Percentiles rank a stretch among this genome's conserved stretches.
Evolutionary conservation across 64 coral and sea anemone species (phyloP).

Genomic region (Montipora sp.): DNA sequence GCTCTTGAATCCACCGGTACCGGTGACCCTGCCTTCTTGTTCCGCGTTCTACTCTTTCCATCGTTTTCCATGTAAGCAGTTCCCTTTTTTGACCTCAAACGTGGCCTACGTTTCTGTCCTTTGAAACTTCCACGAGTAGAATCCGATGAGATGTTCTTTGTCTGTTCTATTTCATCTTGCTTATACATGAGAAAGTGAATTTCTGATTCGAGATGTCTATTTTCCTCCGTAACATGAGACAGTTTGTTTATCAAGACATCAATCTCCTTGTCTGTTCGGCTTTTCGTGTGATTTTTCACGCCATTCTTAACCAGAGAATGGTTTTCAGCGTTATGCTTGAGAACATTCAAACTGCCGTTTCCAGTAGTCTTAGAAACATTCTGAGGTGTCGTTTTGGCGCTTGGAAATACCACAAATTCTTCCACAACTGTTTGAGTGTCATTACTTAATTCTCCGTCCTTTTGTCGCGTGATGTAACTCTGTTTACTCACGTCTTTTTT

Average conservation of each 20-base stretch:
- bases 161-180: neutral
- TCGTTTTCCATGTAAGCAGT: neutral
- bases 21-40: neutral
- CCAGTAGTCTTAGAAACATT: neutral
- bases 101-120: neutral
- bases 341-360: neutral
- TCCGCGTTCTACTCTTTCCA: neutral
- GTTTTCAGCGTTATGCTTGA: neutral
- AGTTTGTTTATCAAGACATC: constrained; percentile 42
- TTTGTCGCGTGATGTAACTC: neutral
- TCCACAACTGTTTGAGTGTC: constrained; percentile 21
- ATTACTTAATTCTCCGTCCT: neutral
- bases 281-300: neutral
- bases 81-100: neutral
- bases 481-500: neutral
- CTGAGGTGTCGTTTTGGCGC: neutral
- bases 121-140: neutral
- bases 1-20: neutral
- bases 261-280: constrained; percentile 13
- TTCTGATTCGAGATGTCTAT: constrained; percentile 50
- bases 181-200: constrained; percentile 20
- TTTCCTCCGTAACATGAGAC: constrained; percentile 46
- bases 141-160: neutral
- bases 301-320: neutral
- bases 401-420: neutral